Evolutionary conservation across 2,888 invertebrate genomes (phyloP).

Genomic region (Cheilosia pagana): DNA sequence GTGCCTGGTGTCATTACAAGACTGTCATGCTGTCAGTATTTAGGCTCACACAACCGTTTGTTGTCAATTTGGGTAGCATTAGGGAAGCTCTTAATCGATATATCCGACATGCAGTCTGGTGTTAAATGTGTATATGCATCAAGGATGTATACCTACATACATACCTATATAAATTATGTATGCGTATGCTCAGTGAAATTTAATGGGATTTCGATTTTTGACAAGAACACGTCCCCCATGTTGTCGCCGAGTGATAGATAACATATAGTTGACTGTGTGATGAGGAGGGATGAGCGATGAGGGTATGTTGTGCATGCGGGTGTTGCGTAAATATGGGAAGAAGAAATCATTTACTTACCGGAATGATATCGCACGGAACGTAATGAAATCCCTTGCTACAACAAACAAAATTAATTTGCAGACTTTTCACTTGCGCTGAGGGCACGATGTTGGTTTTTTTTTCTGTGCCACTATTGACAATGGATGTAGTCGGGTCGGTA

Average conservation of each 20-base stretch:
- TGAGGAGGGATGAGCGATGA: background rate
- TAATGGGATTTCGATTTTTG: constrained; percentile 47
- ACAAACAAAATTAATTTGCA: constrained; percentile 4
- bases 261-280: background rate
- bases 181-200: constrained; percentile 27
- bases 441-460: constrained; percentile 2
- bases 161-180: constrained; percentile 16
- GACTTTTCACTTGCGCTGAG: background rate
- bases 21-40: constrained; percentile 24
- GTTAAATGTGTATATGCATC: background rate
- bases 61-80: constrained; percentile 3
- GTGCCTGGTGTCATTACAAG: background rate
- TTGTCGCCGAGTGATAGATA: constrained; percentile 14
- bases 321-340: background rate
- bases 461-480: background rate
- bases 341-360: constrained; percentile 7
- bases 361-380: constrained; percentile 4
- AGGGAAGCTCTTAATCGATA: constrained; percentile 3
- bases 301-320: background rate
- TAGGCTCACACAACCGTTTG: constrained; percentile 8
- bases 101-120: constrained; percentile 7
- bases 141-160: background rate
- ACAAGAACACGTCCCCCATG: constrained; percentile 19
- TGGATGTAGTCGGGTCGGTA: no score
- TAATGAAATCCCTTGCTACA: background rate